Conservation (phyloP, 1,140 invertebrate genomes). For the Xylocopa sonorina region DNA sequence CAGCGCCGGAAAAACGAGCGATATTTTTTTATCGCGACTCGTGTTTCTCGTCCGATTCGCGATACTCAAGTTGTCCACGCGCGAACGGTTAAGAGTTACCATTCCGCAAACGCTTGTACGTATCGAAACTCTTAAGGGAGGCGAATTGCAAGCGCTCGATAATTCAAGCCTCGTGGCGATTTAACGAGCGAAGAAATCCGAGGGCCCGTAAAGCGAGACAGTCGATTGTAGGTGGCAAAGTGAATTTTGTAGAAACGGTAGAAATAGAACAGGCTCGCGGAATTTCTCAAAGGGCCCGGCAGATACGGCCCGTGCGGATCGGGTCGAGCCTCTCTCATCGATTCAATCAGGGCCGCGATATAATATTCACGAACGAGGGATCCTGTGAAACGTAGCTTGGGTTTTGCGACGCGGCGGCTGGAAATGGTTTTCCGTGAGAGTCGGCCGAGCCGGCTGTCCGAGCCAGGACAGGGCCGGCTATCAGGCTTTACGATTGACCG, state of each 20-base stretch:
- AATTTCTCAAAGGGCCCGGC: background rate
- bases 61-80: too few relatives aligned
- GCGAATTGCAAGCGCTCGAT: background rate
- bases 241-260: background rate
- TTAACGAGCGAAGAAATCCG: background rate
- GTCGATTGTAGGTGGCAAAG: background rate
- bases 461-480: slow-evolving; percentile 36
- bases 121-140: background rate
- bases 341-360: slow-evolving; percentile 52
- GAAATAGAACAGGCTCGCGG: background rate
- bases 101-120: too few relatives aligned
- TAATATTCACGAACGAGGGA: slow-evolving; percentile 51
- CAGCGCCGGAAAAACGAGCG: background rate
- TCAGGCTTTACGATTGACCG: slow-evolving; percentile 66
- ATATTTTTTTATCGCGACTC: background rate
- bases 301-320: background rate
- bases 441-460: background rate
- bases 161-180: slow-evolving; percentile 12
- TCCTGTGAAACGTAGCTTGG: background rate
- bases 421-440: slow-evolving; percentile 10
- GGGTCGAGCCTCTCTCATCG: slow-evolving; percentile 19
- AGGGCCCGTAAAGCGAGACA: background rate
- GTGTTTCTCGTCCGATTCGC: background rate
- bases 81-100: too few relatives aligned
- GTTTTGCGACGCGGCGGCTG: slow-evolving; percentile 25